Evolutionary conservation across 2,888 invertebrate genomes (phyloP).

Genomic region (Ptychoptera contaminata): DNA sequence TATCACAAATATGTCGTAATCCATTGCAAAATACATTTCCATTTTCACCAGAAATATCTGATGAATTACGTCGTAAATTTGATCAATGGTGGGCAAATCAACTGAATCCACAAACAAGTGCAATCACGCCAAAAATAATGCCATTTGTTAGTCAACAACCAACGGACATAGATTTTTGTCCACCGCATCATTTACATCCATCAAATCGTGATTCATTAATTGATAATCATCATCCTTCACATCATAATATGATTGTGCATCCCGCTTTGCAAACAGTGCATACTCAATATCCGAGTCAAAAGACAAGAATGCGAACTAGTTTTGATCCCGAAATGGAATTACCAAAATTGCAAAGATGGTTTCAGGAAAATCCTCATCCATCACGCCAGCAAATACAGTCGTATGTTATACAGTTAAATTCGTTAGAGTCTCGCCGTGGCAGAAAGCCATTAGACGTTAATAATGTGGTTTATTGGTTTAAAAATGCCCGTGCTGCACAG

Average conservation of each 20-base stretch:
- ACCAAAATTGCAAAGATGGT: constrained; percentile 93
- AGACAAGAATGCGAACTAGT: constrained; percentile 89
- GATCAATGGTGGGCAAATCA: constrained; percentile 82
- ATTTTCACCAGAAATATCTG: constrained; percentile 56
- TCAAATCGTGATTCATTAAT: constrained; percentile 10
- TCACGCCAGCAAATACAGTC: constrained; percentile 91
- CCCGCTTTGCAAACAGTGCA: constrained; percentile 64
- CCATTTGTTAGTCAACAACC: constrained; percentile 30
- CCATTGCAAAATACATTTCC: constrained; percentile 49
- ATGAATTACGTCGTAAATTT: constrained; percentile 74
- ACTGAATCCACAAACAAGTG: constrained; percentile 41
- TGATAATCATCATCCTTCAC: constrained; percentile 17
- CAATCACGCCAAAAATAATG: constrained; percentile 35
- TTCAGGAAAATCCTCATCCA: constrained; percentile 93
- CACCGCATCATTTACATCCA: constrained; percentile 26
- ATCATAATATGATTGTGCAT: constrained; percentile 35
- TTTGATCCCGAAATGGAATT: constrained; percentile 94
- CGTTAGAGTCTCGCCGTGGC: constrained; percentile 78
- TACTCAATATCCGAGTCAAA: constrained; percentile 63
- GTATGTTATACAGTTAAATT: constrained; percentile 87
- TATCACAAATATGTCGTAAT: constrained; percentile 71
- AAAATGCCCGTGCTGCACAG: constrained; percentile 91
- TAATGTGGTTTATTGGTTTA: constrained; percentile 95
- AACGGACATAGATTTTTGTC: constrained; percentile 25
- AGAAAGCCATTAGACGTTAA: constrained; percentile 89